These are phyloP conservation scores for Lasioglossum malachurum DNA, from an alignment of 2,888 invertebrate genomes.

Conservation along the genomic window DNA sequence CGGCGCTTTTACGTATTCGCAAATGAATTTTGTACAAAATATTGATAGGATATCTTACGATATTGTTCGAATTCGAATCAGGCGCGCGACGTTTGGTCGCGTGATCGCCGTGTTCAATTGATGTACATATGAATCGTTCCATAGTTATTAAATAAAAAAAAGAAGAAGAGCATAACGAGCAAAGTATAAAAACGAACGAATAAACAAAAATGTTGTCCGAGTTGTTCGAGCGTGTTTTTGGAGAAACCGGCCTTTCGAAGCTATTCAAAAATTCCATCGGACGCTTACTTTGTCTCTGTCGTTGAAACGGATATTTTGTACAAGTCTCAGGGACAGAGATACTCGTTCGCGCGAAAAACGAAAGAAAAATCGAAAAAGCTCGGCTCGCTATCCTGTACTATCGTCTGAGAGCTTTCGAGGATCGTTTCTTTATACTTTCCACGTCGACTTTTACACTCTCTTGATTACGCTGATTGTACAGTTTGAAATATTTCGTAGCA, in stretches of 20 bases:
- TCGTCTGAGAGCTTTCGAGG: constrained; percentile 35
- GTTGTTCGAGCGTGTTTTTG: constrained; percentile 72
- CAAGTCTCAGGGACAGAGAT: constrained; percentile 5
- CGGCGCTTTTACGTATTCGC: constrained; percentile 64
- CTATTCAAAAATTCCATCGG: constrained; percentile 29
- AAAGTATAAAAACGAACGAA: constrained; percentile 18
- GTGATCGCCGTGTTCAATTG: constrained; percentile 70
- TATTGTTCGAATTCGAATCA: constrained; percentile 55
- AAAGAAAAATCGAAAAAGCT: constrained; percentile 1
- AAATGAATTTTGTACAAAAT: constrained; percentile 70
- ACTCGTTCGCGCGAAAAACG: neutral
- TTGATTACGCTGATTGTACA: constrained; percentile 12
- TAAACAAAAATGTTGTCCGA: neutral
- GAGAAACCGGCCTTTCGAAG: constrained; percentile 43
- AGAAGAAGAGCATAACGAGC: constrained; percentile 50
- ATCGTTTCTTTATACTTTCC: constrained; percentile 20
- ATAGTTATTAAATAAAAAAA: constrained; percentile 77
- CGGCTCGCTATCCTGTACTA: constrained; percentile 29
- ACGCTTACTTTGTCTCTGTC: constrained; percentile 42
- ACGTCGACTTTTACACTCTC: constrained; percentile 9
- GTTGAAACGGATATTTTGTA: constrained; percentile 37
- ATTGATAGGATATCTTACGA: constrained; percentile 47
- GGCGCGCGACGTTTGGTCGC: constrained; percentile 46
- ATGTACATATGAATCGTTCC: constrained; percentile 81
- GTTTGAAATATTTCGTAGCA: constrained; percentile 4